Evolutionary conservation across 2,888 invertebrate species (phyloP).

Genomic region (Plusia festucae): DNA sequence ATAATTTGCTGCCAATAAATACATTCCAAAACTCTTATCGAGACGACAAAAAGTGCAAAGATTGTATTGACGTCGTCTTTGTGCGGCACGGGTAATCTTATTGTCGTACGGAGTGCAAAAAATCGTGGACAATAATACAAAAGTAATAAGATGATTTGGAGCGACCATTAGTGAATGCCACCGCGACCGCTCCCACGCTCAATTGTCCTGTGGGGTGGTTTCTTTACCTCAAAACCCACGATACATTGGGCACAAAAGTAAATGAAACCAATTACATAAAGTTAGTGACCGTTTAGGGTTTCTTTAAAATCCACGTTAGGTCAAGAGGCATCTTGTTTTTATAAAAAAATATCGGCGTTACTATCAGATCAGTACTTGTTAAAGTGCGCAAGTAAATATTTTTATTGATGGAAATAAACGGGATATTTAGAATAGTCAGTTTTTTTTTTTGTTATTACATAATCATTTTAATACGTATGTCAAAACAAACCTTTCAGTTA

Average conservation of each 20-base stretch:
- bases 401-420: too few species aligned
- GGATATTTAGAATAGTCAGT: too few species aligned
- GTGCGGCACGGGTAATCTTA: conserved; percentile 60
- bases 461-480: not conserved
- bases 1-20: conserved; percentile 45
- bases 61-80: conserved; percentile 58
- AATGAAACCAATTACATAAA: conserved; percentile 49
- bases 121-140: conserved; percentile 80
- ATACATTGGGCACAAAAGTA: conserved; percentile 42
- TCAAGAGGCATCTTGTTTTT: conserved; percentile 9
- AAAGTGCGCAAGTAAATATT: too few species aligned
- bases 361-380: too few species aligned
- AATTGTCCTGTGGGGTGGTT: conserved; percentile 74
- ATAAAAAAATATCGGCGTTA: too few species aligned
- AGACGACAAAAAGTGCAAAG: conserved; percentile 70
- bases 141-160: conserved; percentile 82
- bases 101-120: conserved; percentile 72
- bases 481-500: too few species aligned
- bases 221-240: conserved; percentile 63
- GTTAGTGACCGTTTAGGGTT: conserved; percentile 35
- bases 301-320: conserved; percentile 26
- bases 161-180: conserved; percentile 82
- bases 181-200: conserved; percentile 83
- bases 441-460: too few species aligned
- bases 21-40: conserved; percentile 44